phyloP scores from a whole-genome alignment of 2,113 vertebrate species.

The Dasypus novemcinctus region DNA sequence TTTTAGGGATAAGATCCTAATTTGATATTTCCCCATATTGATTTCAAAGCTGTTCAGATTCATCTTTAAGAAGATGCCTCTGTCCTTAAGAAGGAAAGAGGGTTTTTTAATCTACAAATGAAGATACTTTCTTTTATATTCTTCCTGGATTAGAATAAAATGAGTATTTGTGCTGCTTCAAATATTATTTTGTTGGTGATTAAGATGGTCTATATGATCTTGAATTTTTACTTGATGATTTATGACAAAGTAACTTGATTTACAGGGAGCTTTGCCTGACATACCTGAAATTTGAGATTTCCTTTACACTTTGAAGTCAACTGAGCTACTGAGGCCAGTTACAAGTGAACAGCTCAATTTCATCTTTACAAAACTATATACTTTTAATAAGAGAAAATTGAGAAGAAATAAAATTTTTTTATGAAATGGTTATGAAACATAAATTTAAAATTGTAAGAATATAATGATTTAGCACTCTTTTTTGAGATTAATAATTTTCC shows the following conservation, averaged over 20 bases:
- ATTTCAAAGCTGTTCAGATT: background rate
- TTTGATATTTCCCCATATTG: background rate
- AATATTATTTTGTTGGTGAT: background rate
- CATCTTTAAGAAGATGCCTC: background rate
- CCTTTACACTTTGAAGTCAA: background rate
- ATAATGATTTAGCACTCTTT: background rate
- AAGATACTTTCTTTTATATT: background rate
- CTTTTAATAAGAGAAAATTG: background rate
- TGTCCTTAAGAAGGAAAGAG: background rate
- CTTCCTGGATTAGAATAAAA: background rate
- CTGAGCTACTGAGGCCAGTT: background rate
- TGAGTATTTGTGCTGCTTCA: background rate
- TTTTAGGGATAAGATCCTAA: background rate
- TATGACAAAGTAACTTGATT: background rate
- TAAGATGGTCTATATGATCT: background rate
- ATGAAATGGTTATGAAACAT: background rate
- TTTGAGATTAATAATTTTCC: background rate
- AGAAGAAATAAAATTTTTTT: background rate
- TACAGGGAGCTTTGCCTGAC: background rate
- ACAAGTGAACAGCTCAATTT: background rate
- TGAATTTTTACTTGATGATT: background rate
- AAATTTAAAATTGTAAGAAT: background rate
- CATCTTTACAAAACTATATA: background rate
- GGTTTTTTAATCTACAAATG: background rate
- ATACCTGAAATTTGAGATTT: background rate